Base-by-base conservation (phyloP, 2,888 invertebrate species). In the Bombylius discolor region DNA sequence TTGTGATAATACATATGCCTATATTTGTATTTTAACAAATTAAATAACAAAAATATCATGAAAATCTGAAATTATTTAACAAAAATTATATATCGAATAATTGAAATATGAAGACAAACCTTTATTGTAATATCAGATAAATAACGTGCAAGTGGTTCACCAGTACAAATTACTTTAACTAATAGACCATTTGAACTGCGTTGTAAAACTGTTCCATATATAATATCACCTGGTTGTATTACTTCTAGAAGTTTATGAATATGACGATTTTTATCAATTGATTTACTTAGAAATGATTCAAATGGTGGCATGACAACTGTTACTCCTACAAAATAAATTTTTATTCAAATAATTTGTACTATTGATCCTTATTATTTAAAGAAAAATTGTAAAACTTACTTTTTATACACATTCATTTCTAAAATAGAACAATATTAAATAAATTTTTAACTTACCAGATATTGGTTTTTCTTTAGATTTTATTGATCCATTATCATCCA, bases 51-150 rank as follows among this genome's bases (percentile, higher is more conserved):
- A 23, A 23, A 23, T 23, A 23, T 23, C 23, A 39, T 11, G 39
- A 39, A 39, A 11, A 9, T 39, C 7, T 39, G 39, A 39, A 39
- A 39, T 39, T 39, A 39, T 39, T 39, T 9, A 39, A 39, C 39
- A 11, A 39, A 39, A 39, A 39, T 9, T 39, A 7, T 39, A 9
- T 11, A 39, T 39, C 39, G 7, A 39, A 39, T 23, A 23, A 23
- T 23, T 23, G 2, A 23, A 23, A 23, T 23, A 23, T 23, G 23
- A 23, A 23, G 23, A 23, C 34, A 42, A 77, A 91, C 93, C 82
- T 89, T 90, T 57, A 94, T 84, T 72, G 87, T 87, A 62, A 93
- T 82, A 73, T 94, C 91, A 53, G 88, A 86, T 52, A 93, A 84
- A 74, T 89, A 87, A 71, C 88, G 81, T 49, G 85, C 83, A 62